Percentiles rank a stretch among this genome's conserved stretches.
Evolutionary conservation across 37 sponge, comb jelly and placozoan genomes (phyloP).

Genomic region (Chondrosia reniformis): DNA sequence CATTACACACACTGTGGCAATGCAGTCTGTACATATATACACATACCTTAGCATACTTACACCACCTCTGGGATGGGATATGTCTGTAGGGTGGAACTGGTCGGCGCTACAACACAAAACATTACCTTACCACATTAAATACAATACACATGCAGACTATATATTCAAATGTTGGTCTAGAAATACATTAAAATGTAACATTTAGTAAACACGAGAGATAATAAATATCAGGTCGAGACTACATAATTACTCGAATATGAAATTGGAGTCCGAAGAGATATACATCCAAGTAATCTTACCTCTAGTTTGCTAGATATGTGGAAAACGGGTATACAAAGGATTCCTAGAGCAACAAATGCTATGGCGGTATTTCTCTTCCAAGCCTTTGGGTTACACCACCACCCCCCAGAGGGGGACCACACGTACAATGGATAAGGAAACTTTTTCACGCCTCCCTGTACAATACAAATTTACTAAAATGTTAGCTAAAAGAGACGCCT

Average conservation of each 20-base stretch:
- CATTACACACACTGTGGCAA: background rate
- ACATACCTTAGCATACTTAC: slow-evolving; percentile 83
- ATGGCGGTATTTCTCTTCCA: slow-evolving; percentile 79
- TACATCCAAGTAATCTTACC: slow-evolving; percentile 29
- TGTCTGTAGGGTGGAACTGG: slow-evolving; percentile 75
- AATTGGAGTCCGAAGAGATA: no score
- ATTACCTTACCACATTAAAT: no score
- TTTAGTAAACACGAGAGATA: no score
- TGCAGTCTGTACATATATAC: background rate
- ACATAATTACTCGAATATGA: no score
- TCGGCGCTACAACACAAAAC: slow-evolving; percentile 56
- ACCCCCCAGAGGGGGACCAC: slow-evolving; percentile 94
- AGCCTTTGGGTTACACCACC: slow-evolving; percentile 88
- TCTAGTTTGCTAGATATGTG: slow-evolving; percentile 70
- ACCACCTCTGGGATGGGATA: slow-evolving; percentile 81
- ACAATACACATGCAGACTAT: no score
- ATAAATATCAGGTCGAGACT: no score
- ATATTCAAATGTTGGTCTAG: no score
- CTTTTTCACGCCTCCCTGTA: slow-evolving; percentile 68
- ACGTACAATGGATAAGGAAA: slow-evolving; percentile 90
- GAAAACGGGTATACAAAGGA: slow-evolving; percentile 37
- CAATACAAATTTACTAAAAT: background rate
- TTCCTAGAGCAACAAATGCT: slow-evolving; percentile 23
- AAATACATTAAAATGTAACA: no score
- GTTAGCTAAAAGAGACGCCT: background rate